A percentile compares a stretch with the other conserved stretches of the same genome.
Conservation (phyloP, 2,888 invertebrate species). For the Rhopalosiphum nymphaeae region DNA sequence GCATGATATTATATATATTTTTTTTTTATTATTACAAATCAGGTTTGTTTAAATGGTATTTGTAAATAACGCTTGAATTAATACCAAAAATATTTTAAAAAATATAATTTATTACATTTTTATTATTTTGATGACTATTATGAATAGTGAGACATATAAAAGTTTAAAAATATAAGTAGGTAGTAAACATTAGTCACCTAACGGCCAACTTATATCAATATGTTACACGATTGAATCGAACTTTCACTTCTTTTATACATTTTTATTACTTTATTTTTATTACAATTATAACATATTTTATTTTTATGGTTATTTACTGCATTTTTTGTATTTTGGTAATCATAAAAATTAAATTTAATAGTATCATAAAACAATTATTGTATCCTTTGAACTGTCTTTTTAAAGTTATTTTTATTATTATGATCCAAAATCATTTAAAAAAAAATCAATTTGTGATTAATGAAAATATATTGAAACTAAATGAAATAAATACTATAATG, state of each 20-base stretch:
- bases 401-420: not conserved
- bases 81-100: no score
- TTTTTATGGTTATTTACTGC: not conserved
- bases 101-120: not conserved
- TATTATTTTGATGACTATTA: not conserved
- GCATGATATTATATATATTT: no score
- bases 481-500: not conserved
- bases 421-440: not conserved
- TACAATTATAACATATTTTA: not conserved
- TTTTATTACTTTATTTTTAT: not conserved
- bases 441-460: not conserved
- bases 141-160: not conserved
- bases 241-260: not conserved
- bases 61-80: no score
- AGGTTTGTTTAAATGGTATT: no score
- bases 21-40: no score
- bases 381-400: not conserved
- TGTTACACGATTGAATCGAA: not conserved
- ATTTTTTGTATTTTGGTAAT: not conserved
- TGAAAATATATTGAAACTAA: not conserved
- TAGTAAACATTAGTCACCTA: not conserved
- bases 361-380: not conserved
- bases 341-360: not conserved
- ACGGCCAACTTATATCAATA: not conserved
- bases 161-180: not conserved